These are phyloP conservation scores for Choristoneura rosaceana DNA, from an alignment of 2,888 invertebrate species.

Conservation along the genomic window DNA sequence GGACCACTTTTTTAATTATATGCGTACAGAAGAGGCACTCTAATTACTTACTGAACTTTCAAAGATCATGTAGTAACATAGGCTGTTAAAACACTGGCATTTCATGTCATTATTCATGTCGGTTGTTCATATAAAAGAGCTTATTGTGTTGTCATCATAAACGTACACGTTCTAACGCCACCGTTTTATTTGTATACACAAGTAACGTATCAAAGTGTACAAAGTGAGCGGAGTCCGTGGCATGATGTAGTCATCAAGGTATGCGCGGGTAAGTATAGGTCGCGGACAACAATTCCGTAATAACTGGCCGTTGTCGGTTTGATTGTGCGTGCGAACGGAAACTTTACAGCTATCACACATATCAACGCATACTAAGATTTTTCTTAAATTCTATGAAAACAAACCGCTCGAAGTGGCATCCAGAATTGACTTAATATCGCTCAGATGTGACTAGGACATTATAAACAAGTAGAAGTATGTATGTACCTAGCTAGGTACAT, in stretches of 20 bases:
- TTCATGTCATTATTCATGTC: slow-evolving; percentile 9
- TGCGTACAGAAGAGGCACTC: slow-evolving; percentile 2
- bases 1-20: slow-evolving; percentile 33
- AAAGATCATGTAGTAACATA: neutral
- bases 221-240: slow-evolving; percentile 29
- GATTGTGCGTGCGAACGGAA: slow-evolving; percentile 62
- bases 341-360: slow-evolving; percentile 65
- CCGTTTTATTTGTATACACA: slow-evolving; percentile 3
- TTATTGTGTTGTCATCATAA: slow-evolving; percentile 10
- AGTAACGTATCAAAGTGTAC: slow-evolving; percentile 20
- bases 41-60: slow-evolving; percentile 11
- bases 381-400: neutral
- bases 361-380: slow-evolving; percentile 29
- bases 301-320: slow-evolving; percentile 48
- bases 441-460: neutral
- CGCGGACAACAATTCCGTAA: slow-evolving; percentile 53
- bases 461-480: neutral
- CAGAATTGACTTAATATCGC: neutral
- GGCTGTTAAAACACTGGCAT: neutral
- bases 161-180: neutral
- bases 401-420: neutral
- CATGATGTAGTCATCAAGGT: slow-evolving; percentile 33
- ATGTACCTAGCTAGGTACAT: neutral
- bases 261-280: slow-evolving; percentile 39
- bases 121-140: neutral